A percentile compares a stretch with the other conserved stretches of the same genome.
Conservation (phyloP, 2,888 invertebrate genomes). For the Harpalus rubripes region DNA sequence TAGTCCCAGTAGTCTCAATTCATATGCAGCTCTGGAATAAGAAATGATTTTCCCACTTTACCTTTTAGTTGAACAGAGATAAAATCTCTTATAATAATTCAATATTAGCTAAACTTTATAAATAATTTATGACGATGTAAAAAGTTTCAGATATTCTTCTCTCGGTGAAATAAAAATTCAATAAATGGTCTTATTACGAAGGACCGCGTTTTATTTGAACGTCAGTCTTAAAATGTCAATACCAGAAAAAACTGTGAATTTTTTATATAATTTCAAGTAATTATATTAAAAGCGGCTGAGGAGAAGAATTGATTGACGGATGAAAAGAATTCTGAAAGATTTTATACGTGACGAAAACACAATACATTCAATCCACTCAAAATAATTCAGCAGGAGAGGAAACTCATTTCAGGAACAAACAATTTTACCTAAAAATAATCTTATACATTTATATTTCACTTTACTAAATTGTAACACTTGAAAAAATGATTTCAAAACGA, state of each 20-base stretch:
- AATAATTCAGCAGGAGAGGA: background rate
- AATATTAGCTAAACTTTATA: conserved; percentile 25
- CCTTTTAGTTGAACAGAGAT: background rate
- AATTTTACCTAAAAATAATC: background rate
- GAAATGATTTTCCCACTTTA: background rate
- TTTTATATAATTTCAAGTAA: conserved; percentile 24
- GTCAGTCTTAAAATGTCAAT: conserved; percentile 20
- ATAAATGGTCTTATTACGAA: conserved; percentile 28
- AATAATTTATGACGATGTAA: conserved; percentile 20
- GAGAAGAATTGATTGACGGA: background rate
- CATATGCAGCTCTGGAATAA: background rate
- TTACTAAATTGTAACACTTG: background rate
- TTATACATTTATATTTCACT: background rate
- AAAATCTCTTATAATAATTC: background rate
- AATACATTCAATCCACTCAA: background rate
- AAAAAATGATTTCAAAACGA: background rate
- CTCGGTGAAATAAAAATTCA: conserved; percentile 21
- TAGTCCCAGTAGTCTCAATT: background rate
- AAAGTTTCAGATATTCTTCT: conserved; percentile 13
- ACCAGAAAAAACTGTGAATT: conserved; percentile 28
- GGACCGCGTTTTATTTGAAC: conserved; percentile 25
- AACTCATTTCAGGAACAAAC: background rate
- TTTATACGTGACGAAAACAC: background rate
- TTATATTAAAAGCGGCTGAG: conserved; percentile 12
- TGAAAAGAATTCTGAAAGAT: background rate